Evolutionary conservation across 37 sponge, comb jelly and placozoan genomes (phyloP), one percentile per base, ranked within the genome.

Genomic region (Petrosia ficiformis): DNA sequence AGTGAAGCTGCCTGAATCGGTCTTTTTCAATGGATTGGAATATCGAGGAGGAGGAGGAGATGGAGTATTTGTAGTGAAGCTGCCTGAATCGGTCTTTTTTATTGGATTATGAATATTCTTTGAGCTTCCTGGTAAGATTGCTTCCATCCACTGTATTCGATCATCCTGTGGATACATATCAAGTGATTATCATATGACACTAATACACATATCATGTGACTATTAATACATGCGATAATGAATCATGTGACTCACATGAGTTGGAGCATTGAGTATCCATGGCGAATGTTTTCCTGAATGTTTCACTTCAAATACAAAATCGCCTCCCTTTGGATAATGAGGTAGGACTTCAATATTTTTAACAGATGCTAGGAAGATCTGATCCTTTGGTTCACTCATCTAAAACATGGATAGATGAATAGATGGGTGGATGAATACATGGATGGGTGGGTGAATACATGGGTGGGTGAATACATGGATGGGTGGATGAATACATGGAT

Each of bases 121-220:
- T n/a, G n/a, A n/a, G n/a, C n/a, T n/a, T 14, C 77, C 88, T 2
- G 88, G 88, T 30, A 38, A n/a, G 31, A 87, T 76, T 42, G 73
- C 77, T 24, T 87, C 88, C 88, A 87, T 87, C 88, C 88, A 87
- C 3, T 41, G 33, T 21, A 87, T 77, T 59, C 76, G 40, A 35
- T 87, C 88, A 2, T 81, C 82, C 88, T 87, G 68, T n/a, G 30
- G 4, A 16, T 25, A 25, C 16, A 10, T 19, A 48, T 19, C 54
- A 10, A 19, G 16, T 48, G 16, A 16, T 16, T 48, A 48, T 16
- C 54, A 19, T 10, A 10, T 19, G 54, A 16, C 16, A n/a, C n/a
- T n/a, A n/a, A n/a, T n/a, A n/a, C n/a, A n/a, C n/a, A n/a, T n/a
- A n/a, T n/a, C n/a, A n/a, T n/a, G n/a, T n/a, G n/a, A n/a, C n/a